A percentile compares a stretch with the other conserved stretches of the same genome.
These are phyloP conservation scores for Drepana arcuata DNA, from an alignment of 1,140 invertebrate genomes.

Conservation along the genomic window DNA sequence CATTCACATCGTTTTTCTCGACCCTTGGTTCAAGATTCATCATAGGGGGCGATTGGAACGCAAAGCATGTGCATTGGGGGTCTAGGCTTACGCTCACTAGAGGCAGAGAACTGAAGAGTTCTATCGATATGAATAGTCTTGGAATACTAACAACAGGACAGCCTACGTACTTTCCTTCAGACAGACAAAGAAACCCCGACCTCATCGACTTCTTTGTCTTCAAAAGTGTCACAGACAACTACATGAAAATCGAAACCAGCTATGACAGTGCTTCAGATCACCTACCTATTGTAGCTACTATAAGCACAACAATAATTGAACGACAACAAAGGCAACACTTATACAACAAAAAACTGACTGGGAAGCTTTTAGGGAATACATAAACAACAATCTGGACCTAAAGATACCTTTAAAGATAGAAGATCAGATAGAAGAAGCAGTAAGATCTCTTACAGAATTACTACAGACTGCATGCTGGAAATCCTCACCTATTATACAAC, in stretches of 20 bases:
- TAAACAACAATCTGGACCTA: conserved; percentile 5
- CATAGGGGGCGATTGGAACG: conserved; percentile 47
- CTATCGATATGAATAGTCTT: conserved; percentile 20
- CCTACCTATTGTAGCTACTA: conserved; percentile 6
- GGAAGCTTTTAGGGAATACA: conserved; percentile 3
- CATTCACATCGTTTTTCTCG: conserved; percentile 7
- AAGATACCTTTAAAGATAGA: conserved; percentile 12
- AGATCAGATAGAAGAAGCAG: conserved; percentile 12
- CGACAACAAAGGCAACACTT: not conserved
- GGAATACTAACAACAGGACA: conserved; percentile 27
- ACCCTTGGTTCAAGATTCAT: conserved; percentile 12
- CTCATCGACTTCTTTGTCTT: conserved; percentile 44
- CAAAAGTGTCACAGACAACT: conserved; percentile 18
- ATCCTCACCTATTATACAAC: conserved; percentile 2
- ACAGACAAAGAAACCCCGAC: conserved; percentile 39
- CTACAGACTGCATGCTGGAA: conserved; percentile 12
- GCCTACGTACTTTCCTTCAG: conserved; percentile 52
- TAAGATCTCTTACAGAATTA: conserved; percentile 7
- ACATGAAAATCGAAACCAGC: conserved; percentile 7
- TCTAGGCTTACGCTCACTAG: conserved; percentile 27
- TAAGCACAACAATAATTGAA: conserved; percentile 4
- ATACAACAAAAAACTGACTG: conserved; percentile 15
- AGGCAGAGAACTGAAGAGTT: conserved; percentile 24
- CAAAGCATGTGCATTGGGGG: conserved; percentile 50
- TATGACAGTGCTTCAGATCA: conserved; percentile 13